These are phyloP conservation scores for Grammomys dolichurus DNA, from an alignment of 2,113 vertebrate species.

Conservation along the genomic window DNA sequence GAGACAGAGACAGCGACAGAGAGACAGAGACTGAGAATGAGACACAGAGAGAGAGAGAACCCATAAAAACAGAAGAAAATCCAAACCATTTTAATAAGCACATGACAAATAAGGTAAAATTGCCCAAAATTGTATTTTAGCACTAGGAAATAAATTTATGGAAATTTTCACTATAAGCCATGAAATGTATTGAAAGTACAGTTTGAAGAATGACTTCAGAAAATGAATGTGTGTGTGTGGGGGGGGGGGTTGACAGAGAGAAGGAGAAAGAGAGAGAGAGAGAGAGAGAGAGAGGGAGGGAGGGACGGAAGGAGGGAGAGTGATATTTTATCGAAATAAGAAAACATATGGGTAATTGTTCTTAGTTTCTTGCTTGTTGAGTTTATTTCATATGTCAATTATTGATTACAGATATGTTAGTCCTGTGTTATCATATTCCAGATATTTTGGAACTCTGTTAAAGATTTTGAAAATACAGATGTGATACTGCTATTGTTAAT, in stretches of 20 bases:
- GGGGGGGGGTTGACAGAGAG: too few species aligned
- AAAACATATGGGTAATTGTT: background rate
- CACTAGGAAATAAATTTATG: conserved; percentile 48
- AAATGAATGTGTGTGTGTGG: background rate
- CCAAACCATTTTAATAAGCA: background rate
- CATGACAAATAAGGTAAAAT: background rate
- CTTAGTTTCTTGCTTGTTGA: background rate
- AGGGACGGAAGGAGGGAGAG: too few species aligned
- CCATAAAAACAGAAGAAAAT: background rate
- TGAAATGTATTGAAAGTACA: conserved; percentile 37
- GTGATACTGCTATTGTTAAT: background rate
- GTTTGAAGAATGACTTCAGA: conserved; percentile 3
- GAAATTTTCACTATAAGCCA: conserved; percentile 48
- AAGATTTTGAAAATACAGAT: conserved; percentile 39
- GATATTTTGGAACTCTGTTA: background rate
- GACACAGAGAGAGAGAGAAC: background rate
- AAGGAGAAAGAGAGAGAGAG: too few species aligned
- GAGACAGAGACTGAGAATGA: too few species aligned
- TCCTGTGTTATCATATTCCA: background rate
- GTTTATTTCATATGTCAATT: conserved; percentile 33
- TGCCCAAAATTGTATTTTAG: conserved; percentile 55
- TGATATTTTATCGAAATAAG: background rate
- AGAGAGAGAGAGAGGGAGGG: too few species aligned
- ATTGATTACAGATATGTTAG: background rate
- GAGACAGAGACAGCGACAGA: too few species aligned